Percentiles rank a stretch among this genome's conserved stretches.
phyloP scores from a whole-genome alignment of 2,113 vertebrate species.

The Oncorhynchus masou region DNA sequence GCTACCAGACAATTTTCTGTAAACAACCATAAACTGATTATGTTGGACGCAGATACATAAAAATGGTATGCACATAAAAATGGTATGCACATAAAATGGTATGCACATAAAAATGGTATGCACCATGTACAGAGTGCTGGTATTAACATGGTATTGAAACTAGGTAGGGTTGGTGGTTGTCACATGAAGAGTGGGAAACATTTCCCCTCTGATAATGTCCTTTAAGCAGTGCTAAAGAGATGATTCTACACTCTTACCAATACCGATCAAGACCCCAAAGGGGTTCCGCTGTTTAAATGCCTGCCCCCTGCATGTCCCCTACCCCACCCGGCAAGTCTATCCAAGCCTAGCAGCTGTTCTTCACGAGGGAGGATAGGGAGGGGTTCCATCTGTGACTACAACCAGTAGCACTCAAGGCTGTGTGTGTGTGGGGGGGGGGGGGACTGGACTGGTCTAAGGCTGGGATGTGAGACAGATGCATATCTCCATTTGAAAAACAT shows the following conservation, averaged over 20 bases:
- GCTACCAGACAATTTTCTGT: neutral
- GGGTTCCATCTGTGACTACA: constrained; percentile 47
- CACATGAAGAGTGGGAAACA: neutral
- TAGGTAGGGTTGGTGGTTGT: neutral
- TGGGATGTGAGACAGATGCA: neutral
- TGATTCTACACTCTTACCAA: neutral
- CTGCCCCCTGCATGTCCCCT: neutral
- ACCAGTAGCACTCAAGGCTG: neutral
- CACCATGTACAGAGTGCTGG: neutral
- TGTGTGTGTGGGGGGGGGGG: neutral
- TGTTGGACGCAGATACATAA: too few species aligned
- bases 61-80: too few species aligned
- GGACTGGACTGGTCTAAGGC: too few species aligned
- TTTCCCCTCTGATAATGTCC: neutral
- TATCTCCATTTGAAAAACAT: neutral
- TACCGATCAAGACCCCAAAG: neutral
- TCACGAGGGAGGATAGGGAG: constrained; percentile 3
- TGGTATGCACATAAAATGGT: too few species aligned
- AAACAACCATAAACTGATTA: neutral
- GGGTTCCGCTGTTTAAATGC: neutral
- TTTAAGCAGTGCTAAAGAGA: neutral
- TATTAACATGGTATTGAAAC: neutral
- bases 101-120: too few species aligned
- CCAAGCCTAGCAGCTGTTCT: constrained; percentile 55
- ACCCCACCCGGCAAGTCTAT: too few species aligned